Base-by-base conservation (phyloP, 2,888 invertebrate species). In the Apodemia duryi region DNA sequence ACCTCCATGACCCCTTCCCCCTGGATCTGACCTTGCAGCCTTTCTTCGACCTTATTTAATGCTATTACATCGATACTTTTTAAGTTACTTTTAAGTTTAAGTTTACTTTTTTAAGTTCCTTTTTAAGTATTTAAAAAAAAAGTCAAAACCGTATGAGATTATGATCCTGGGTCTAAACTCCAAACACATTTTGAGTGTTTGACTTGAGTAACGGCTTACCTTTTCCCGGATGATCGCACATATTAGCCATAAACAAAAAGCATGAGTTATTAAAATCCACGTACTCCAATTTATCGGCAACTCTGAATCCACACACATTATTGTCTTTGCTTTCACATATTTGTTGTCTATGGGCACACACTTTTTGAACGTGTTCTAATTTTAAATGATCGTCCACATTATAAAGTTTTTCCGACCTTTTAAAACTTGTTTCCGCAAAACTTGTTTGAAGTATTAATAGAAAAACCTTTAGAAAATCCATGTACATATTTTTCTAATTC, bases 171-270 rank as follows among this genome's bases (percentile, higher is more conserved):
- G 21, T 21, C 21, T 21, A 21, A 21, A 21, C 21, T 21, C 21
- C 21, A 21, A 21, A 21, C 21, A 21, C 21, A 21, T 21, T 21
- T 21, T 21, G 21, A 21, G 21, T 21, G 21, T 35, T 35, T 35
- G 6, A 6, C 6, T 6, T 32, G 35, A 7, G 11, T n/a, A 11
- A 13, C 10, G 32, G 57, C 76, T 72, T 70, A 88, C 88, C 88
- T 43, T 76, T 67, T 0, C 77, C 81, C 1, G 82, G 81, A 70
- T 75, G 63, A 7, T 82, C 79, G 52, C 88, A 88, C 79, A 88
- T 82, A 66, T 88, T 88, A 46, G 68, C 72, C 63, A 86, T 67
- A 72, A 85, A 85, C 66, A 88, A 72, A 68, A 72, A 82, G 65
- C 88, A 88, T 0, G 77, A 71, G 65, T 85, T 88, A 1, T 73